These are phyloP conservation scores for Agonum fuliginosum DNA, from an alignment of 2,888 invertebrate species.

Conservation along the genomic window DNA sequence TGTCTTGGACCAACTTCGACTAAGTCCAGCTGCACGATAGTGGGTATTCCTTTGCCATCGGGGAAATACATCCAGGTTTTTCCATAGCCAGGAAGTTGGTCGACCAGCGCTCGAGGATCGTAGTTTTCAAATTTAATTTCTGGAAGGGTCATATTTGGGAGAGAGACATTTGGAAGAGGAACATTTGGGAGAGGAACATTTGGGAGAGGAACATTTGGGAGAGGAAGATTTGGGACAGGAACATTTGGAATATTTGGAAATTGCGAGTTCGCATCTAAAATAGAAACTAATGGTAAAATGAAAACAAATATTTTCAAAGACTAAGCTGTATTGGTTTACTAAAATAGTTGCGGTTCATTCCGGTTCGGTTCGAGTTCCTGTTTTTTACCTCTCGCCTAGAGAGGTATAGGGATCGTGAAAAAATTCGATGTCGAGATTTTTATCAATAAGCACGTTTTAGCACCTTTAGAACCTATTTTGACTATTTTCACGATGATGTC, in stretches of 20 bases:
- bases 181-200: not conserved
- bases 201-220: not conserved
- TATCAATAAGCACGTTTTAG: too few relatives aligned
- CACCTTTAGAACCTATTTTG: too few relatives aligned
- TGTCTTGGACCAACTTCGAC: not conserved
- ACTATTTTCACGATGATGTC: too few relatives aligned
- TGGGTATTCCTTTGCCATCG: constrained; percentile 72
- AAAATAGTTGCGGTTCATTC: too few relatives aligned
- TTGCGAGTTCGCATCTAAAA: not conserved
- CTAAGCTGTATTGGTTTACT: too few relatives aligned
- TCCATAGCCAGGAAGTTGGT: constrained; percentile 70
- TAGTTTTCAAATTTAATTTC: constrained; percentile 43
- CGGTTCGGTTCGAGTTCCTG: too few relatives aligned
- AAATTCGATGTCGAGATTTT: too few relatives aligned
- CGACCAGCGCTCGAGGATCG: constrained; percentile 49
- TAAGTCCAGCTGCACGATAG: constrained; percentile 64
- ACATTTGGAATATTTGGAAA: not conserved
- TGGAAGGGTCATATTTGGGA: not conserved
- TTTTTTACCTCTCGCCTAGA: too few relatives aligned
- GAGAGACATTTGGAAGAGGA: not conserved
- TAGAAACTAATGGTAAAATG: not conserved
- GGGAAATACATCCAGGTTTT: constrained; percentile 73
- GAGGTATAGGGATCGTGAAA: too few relatives aligned
- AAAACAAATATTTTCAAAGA: too few relatives aligned
- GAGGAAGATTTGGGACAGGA: not conserved